These are phyloP conservation scores for Allygus modestus DNA, from an alignment of 2,888 invertebrate species.

Conservation along the genomic window DNA sequence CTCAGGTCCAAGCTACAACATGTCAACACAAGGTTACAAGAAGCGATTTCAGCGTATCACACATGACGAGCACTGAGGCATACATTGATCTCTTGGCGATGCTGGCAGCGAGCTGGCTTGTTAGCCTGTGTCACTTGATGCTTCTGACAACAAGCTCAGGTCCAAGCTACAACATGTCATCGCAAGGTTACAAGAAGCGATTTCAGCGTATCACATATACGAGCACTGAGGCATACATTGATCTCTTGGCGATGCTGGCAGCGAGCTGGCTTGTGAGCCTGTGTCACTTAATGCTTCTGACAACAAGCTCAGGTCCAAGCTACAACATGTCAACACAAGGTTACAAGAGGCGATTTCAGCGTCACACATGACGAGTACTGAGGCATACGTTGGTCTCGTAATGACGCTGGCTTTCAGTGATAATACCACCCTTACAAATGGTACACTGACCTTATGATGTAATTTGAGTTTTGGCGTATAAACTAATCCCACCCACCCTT, in stretches of 20 bases:
- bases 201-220: too few relatives aligned
- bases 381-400: neutral
- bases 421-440: too few relatives aligned
- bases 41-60: too few relatives aligned
- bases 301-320: conserved; percentile 28
- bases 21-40: too few relatives aligned
- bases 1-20: conserved; percentile 37
- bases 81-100: neutral
- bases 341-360: too few relatives aligned
- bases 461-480: too few relatives aligned
- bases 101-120: conserved; percentile 13
- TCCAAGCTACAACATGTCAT: conserved; percentile 11
- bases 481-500: too few relatives aligned
- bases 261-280: conserved; percentile 3
- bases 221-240: neutral
- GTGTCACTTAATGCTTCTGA: conserved; percentile 33
- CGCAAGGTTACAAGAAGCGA: neutral
- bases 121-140: conserved; percentile 22
- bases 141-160: conserved; percentile 27
- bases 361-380: neutral
- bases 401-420: neutral
- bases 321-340: too few relatives aligned
- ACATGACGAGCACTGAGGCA: neutral
- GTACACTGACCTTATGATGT: too few relatives aligned
- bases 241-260: neutral